Conservation (phyloP, 2,888 invertebrate genomes). For the Drosophila limbata region DNA sequence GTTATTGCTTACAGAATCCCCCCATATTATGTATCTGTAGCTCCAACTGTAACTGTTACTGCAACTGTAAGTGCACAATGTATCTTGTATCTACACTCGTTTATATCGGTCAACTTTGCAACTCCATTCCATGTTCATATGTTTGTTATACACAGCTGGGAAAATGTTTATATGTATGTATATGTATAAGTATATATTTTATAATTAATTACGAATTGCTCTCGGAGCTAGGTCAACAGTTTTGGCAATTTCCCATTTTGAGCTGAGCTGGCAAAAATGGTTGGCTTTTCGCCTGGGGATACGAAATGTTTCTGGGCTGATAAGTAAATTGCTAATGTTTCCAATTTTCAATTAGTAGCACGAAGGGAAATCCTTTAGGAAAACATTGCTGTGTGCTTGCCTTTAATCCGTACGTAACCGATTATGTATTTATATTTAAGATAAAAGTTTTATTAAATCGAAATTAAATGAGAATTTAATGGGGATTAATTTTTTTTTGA, state of each 20-base stretch:
- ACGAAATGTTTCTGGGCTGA: slow-evolving; percentile 32
- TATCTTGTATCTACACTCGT: slow-evolving; percentile 45
- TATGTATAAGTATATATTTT: slow-evolving; percentile 4
- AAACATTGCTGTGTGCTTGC: slow-evolving; percentile 7
- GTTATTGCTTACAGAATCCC: slow-evolving; percentile 22
- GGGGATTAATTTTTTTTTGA: no score
- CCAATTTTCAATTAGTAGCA: slow-evolving; percentile 40
- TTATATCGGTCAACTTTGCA: slow-evolving; percentile 49
- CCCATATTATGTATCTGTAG: slow-evolving; percentile 1
- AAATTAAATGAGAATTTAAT: neutral
- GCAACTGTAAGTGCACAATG: slow-evolving; percentile 14
- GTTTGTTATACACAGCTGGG: slow-evolving; percentile 18
- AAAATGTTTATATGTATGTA: slow-evolving; percentile 10
- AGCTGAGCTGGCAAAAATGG: slow-evolving; percentile 21
- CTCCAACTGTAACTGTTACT: slow-evolving; percentile 18
- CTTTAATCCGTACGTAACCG: neutral
- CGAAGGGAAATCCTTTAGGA: slow-evolving; percentile 29
- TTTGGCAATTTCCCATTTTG: slow-evolving; percentile 15
- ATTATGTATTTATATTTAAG: neutral
- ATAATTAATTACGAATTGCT: slow-evolving; percentile 52
- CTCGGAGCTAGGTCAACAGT: slow-evolving; percentile 55
- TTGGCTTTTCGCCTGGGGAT: slow-evolving; percentile 12
- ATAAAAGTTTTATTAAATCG: neutral
- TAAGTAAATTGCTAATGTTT: slow-evolving; percentile 44
- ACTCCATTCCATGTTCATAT: slow-evolving; percentile 8